Conservation (phyloP, 2,888 invertebrate species). For the Ophion ventricosus region DNA sequence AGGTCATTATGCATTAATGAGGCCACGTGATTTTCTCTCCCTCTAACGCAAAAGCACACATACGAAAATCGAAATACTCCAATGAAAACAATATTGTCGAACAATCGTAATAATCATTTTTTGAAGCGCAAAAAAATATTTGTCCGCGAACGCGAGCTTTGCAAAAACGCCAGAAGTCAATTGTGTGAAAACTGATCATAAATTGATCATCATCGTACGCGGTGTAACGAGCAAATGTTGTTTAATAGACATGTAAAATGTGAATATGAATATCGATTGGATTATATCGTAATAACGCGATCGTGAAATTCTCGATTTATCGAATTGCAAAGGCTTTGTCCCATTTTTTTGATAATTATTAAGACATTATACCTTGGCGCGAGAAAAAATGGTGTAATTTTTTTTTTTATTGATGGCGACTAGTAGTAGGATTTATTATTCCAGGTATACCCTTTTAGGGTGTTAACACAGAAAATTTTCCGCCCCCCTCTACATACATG, state of each 20-base stretch:
- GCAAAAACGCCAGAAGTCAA: conserved; percentile 13
- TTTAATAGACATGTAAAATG: not conserved
- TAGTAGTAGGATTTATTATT: no score
- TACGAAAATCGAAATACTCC: conserved; percentile 42
- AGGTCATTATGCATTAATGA: conserved; percentile 46
- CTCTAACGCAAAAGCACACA: conserved; percentile 11
- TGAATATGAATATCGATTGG: not conserved
- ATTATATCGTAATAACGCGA: not conserved
- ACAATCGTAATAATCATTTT: conserved; percentile 43
- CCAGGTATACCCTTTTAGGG: not conserved
- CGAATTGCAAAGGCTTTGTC: not conserved
- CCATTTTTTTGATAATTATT: not conserved
- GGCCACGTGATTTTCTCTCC: conserved; percentile 46
- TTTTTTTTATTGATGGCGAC: no score
- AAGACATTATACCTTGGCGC: no score
- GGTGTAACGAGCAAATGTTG: conserved; percentile 12
- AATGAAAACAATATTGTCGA: conserved; percentile 46
- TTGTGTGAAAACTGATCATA: conserved; percentile 48
- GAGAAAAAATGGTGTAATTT: no score
- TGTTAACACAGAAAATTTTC: no score
- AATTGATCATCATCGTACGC: conserved; percentile 40
- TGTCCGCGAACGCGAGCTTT: not conserved
- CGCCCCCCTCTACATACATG: no score
- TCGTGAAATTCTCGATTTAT: not conserved
- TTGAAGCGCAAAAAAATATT: not conserved